A percentile compares a stretch with the other conserved stretches of the same genome.
Conservation (phyloP, 92 coral and sea anemone species). For the Micromussa lordhowensis region DNA sequence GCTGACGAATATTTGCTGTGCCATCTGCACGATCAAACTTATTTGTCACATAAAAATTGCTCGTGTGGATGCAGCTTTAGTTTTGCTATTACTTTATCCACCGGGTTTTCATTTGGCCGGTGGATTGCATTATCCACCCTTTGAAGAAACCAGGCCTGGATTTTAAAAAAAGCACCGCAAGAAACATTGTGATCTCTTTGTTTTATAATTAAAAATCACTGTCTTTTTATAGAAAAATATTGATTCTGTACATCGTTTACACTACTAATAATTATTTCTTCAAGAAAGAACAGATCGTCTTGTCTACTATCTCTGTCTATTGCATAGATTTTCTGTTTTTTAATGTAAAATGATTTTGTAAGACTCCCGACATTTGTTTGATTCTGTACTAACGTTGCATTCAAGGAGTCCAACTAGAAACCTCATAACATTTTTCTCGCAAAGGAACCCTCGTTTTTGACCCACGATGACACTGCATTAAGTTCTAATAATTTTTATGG, state of each 20-base stretch:
- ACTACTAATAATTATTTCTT: background rate
- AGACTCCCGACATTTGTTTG: background rate
- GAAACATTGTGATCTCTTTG: background rate
- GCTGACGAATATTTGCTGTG: too few relatives aligned
- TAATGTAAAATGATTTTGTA: background rate
- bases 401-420: background rate
- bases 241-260: background rate
- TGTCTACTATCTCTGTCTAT: background rate
- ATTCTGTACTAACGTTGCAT: background rate
- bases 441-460: background rate
- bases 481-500: constrained; percentile 81
- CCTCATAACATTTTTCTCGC: background rate
- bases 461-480: constrained; percentile 18
- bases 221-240: background rate
- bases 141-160: background rate
- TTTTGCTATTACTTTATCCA: background rate
- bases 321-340: background rate
- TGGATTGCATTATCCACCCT: background rate
- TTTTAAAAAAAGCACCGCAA: background rate
- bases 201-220: background rate
- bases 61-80: too few relatives aligned
- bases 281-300: background rate
- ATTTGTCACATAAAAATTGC: too few relatives aligned
- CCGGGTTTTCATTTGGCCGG: background rate
- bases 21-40: too few relatives aligned